Percentiles rank a stretch among this genome's conserved stretches.
Conservation (phyloP, 2,888 invertebrate genomes). For the Globia sparganii region DNA sequence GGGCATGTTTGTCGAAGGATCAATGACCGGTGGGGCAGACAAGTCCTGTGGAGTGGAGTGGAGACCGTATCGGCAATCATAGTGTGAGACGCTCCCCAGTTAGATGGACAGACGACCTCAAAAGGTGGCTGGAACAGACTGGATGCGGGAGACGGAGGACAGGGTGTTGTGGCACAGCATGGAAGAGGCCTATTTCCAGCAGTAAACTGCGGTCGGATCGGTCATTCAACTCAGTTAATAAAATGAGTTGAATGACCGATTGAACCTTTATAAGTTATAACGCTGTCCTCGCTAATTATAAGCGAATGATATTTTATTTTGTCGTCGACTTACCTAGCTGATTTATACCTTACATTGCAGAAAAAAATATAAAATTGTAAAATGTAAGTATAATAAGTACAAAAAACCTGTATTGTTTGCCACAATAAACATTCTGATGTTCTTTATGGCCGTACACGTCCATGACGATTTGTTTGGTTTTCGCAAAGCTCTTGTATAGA, state of each 20-base stretch:
- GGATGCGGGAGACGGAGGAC: background rate
- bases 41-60: background rate
- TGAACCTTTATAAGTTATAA: too few relatives aligned
- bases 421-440: constrained; percentile 36
- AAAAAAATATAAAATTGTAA: background rate
- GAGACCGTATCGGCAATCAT: background rate
- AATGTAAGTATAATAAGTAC: background rate
- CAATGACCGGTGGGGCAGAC: too few relatives aligned
- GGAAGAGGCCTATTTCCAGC: too few relatives aligned
- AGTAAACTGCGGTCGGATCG: too few relatives aligned
- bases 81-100: background rate
- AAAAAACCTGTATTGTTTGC: constrained; percentile 34
- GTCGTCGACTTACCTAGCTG: background rate
- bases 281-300: background rate
- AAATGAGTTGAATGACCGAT: too few relatives aligned
- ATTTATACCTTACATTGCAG: too few relatives aligned
- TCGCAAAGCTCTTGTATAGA: constrained; percentile 76
- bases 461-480: constrained; percentile 69
- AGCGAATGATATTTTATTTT: background rate
- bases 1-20: too few relatives aligned
- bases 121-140: background rate
- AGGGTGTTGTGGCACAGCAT: background rate
- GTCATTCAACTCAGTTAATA: too few relatives aligned
- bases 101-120: background rate
- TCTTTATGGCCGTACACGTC: constrained; percentile 76